Conservation (phyloP, 2,113 vertebrate species). For the Acinonyx jubatus region DNA sequence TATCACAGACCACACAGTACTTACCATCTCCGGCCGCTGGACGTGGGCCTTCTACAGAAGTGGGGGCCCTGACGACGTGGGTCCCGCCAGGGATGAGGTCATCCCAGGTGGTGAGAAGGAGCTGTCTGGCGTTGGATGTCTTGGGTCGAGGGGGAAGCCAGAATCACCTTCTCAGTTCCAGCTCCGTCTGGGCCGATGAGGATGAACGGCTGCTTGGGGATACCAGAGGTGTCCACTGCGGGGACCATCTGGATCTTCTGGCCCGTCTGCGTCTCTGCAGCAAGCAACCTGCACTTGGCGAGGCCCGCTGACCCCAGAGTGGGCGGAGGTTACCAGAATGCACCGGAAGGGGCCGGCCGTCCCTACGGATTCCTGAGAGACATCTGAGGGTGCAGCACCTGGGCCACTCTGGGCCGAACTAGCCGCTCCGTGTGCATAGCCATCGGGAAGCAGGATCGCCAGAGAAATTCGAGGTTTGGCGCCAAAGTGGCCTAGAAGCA, state of each 20-base stretch:
- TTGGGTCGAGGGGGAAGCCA: conserved; percentile 88
- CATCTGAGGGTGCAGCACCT: conserved; percentile 63
- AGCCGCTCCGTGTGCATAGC: conserved; percentile 91
- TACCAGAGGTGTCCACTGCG: conserved; percentile 91
- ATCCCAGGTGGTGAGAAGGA: conserved; percentile 94
- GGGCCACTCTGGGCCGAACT: conserved; percentile 91
- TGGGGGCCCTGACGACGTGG: conserved; percentile 86
- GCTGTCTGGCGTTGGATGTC: conserved; percentile 91
- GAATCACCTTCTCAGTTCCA: conserved; percentile 92
- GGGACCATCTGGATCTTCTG: conserved; percentile 98
- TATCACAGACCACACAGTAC: conserved; percentile 96
- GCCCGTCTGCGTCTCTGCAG: conserved; percentile 94
- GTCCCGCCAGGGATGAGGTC: conserved; percentile 92
- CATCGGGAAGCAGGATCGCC: conserved; percentile 93
- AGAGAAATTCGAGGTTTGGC: conserved; percentile 79
- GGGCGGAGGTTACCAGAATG: conserved; percentile 88
- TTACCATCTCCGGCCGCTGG: conserved; percentile 92
- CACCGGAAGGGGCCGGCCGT: conserved; percentile 93
- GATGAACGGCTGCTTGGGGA: conserved; percentile 95
- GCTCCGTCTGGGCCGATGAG: conserved; percentile 81
- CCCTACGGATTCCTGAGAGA: conserved; percentile 89
- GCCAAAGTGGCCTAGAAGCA: not conserved
- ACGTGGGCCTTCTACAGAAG: conserved; percentile 80
- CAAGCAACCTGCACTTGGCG: conserved; percentile 81
- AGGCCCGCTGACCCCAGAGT: conserved; percentile 56